Base-by-base conservation (phyloP, 2,113 vertebrate genomes). In the Indri indri region DNA sequence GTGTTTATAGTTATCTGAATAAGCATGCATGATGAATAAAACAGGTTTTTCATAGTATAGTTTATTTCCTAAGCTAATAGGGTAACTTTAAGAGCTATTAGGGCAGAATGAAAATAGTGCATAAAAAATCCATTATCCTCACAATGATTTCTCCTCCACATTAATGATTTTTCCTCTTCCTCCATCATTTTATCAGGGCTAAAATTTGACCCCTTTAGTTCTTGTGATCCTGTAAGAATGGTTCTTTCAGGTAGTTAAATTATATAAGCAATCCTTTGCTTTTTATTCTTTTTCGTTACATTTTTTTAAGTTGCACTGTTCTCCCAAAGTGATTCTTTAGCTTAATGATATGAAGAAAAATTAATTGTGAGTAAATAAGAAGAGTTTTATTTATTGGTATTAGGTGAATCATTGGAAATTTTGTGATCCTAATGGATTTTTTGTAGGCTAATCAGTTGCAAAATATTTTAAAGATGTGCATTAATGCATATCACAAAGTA, bases 41-140 rank as follows among this genome's bases (percentile, higher is more conserved):
- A 57, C 61, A 85, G 50, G 14, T 37, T 95, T 94, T 92, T 82
- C 57, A 79, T 79, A 94, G 68, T 66, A 80, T 16, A 77, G 80
- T 94, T 95, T 94, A 91, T 96, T 96, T 95, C 71, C 86, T 89
- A 87, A 91, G 85, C 73, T 88, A 96, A 93, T 91, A 91, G 61
- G 91, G 59, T n/a, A 70, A 88, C 50, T 80, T 76, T 76, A 74
- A 50, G 88, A 87, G 61, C 42, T 84, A 14, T 91, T 87, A 91
- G 79, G 42, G 23, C 22, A 65, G 61, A 68, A 76, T 95, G 68
- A 91, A 94, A 96, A 86, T 45, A 92, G 6, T 85, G 27, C 76
- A 57, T 90, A 87, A 91, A 82, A 96, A 65, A 76, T 25, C 32
- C 50, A 50, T 92, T 88, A 47, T 96, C 18, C 22, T 95, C 68